These are phyloP conservation scores for Falco concolor DNA, from an alignment of 2,797 vertebrate genomes.

Conservation along the genomic window DNA sequence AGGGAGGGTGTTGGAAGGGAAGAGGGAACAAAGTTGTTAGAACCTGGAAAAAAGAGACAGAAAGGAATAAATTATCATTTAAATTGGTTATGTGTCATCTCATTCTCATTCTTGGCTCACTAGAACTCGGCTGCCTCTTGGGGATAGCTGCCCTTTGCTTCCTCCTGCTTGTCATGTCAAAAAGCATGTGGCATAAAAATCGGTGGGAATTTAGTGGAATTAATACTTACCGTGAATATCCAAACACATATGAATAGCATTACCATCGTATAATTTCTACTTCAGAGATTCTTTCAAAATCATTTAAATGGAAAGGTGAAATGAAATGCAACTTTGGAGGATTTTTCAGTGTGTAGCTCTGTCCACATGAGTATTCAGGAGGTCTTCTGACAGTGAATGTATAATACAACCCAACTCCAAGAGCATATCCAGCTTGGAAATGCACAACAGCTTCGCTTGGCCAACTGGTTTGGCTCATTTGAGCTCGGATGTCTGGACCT, in stretches of 20 bases:
- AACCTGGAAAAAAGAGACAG: background rate
- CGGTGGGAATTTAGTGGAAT: background rate
- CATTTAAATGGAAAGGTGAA: background rate
- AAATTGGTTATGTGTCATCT: background rate
- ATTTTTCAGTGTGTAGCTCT: background rate
- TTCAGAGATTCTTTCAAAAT: background rate
- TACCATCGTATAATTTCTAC: background rate
- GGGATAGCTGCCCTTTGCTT: background rate
- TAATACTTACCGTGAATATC: background rate
- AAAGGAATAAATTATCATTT: background rate
- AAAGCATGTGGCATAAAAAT: background rate
- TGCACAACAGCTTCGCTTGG: rapidly evolving
- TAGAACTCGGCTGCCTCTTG: background rate
- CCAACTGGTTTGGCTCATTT: background rate
- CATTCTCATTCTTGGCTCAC: background rate
- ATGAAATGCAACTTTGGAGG: background rate
- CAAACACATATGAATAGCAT: background rate
- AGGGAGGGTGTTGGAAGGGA: background rate
- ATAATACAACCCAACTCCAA: background rate
- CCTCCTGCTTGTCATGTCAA: background rate
- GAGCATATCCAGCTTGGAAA: background rate
- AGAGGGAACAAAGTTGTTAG: background rate
- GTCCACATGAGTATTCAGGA: background rate
- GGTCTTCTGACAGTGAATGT: background rate
- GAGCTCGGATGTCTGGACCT: rapidly evolving